A percentile compares a stretch with the other conserved stretches of the same genome.
Evolutionary conservation across 2,888 invertebrate genomes (phyloP).

Genomic region (Zhuqinia jingwanae): DNA sequence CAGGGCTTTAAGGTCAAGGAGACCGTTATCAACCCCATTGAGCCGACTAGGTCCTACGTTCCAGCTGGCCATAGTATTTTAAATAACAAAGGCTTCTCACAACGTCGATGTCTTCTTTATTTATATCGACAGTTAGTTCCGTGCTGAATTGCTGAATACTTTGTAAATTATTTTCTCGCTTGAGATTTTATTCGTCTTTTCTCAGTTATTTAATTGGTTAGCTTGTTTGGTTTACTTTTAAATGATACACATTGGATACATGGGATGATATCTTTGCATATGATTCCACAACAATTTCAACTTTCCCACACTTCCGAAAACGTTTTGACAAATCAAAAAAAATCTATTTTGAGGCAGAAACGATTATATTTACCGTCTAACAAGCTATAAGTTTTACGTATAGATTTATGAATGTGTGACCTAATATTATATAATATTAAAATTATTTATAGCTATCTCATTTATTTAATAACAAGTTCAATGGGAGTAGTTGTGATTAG

Average conservation of each 20-base stretch:
- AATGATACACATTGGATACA: slow-evolving; percentile 8
- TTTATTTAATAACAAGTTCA: slow-evolving; percentile 56
- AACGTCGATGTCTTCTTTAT: not conserved
- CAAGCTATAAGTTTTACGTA: no score
- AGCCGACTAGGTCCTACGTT: slow-evolving; percentile 73
- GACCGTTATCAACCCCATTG: slow-evolving; percentile 72
- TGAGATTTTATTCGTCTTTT: slow-evolving; percentile 39
- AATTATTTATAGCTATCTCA: slow-evolving; percentile 9
- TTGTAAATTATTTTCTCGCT: slow-evolving; percentile 38
- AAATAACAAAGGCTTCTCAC: slow-evolving; percentile 15
- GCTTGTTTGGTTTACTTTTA: not conserved
- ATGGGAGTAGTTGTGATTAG: slow-evolving; percentile 56
- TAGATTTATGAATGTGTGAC: no score
- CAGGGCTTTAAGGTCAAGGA: slow-evolving; percentile 77
- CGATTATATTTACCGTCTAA: no score
- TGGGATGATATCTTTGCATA: not conserved
- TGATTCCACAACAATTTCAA: not conserved
- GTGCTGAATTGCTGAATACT: slow-evolving; percentile 24
- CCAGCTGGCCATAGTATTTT: slow-evolving; percentile 72
- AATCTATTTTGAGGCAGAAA: no score
- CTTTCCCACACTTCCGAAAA: not conserved
- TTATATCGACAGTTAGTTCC: slow-evolving; percentile 23
- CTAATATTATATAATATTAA: not conserved
- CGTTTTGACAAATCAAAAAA: slow-evolving; percentile 12
- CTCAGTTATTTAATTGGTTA: slow-evolving; percentile 40